Conservation (phyloP, 2,797 vertebrate genomes). For the Molossus alvarezi region DNA sequence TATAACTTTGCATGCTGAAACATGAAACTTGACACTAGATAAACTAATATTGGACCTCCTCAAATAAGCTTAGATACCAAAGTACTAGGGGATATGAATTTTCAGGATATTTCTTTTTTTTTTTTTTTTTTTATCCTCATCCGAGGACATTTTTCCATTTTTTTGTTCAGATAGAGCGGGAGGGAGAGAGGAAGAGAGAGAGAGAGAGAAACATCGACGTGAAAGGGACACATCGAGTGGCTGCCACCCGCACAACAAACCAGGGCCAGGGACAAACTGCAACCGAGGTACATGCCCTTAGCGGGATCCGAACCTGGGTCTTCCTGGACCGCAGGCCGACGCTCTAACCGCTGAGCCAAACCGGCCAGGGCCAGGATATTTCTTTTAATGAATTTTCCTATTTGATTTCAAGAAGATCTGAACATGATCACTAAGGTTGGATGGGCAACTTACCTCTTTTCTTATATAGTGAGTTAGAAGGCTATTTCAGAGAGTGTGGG, state of each 20-base stretch:
- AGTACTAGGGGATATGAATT: background rate
- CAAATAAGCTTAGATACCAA: constrained; percentile 14
- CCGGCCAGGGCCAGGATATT: background rate
- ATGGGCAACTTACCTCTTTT: constrained; percentile 14
- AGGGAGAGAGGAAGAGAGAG: too few species aligned
- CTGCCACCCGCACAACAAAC: too few species aligned
- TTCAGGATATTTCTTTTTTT: constrained; percentile 30
- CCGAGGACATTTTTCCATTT: too few species aligned
- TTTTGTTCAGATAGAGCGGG: too few species aligned
- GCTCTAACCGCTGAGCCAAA: too few species aligned
- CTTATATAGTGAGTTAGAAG: background rate
- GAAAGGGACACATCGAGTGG: too few species aligned
- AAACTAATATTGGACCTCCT: background rate
- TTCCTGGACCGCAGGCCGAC: too few species aligned
- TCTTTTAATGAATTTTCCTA: constrained; percentile 32
- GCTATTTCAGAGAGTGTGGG: background rate
- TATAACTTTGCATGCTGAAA: constrained; percentile 13
- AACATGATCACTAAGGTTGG: constrained; percentile 1
- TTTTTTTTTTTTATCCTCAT: constrained; percentile 18
- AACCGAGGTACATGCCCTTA: too few species aligned
- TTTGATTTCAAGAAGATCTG: constrained; percentile 40
- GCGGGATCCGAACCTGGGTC: too few species aligned
- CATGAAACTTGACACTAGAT: constrained; percentile 20
- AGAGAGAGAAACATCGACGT: too few species aligned
- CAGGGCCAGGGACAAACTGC: too few species aligned